Conservation (phyloP, 2,888 invertebrate genomes). For the Clusia tigrina region DNA sequence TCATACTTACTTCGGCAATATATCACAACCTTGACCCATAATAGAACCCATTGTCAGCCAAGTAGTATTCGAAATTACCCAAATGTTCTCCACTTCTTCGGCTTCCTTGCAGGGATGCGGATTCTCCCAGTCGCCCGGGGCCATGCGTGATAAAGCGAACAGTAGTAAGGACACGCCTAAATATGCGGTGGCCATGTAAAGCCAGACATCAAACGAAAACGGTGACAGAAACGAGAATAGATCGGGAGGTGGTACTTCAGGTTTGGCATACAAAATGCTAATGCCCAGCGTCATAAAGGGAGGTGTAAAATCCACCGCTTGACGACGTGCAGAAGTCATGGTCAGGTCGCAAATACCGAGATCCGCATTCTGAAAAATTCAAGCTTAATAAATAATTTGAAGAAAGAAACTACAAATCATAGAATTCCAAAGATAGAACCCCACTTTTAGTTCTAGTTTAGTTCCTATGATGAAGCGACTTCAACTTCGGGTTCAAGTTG, state of each 20-base stretch:
- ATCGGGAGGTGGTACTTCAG: slow-evolving; percentile 77
- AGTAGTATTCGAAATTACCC: slow-evolving; percentile 85
- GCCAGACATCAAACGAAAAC: slow-evolving; percentile 87
- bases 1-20: slow-evolving; percentile 86
- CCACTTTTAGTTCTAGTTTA: slow-evolving; percentile 8
- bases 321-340: slow-evolving; percentile 89
- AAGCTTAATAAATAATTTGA: slow-evolving; percentile 4
- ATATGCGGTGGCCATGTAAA: slow-evolving; percentile 89
- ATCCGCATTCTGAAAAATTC: slow-evolving; percentile 85
- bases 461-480: neutral
- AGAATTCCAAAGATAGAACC: neutral
- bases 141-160: slow-evolving; percentile 82
- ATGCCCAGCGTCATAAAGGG: slow-evolving; percentile 98
- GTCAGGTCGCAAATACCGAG: slow-evolving; percentile 96
- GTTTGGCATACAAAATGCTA: slow-evolving; percentile 85
- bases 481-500: too few relatives aligned
- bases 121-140: slow-evolving; percentile 93
- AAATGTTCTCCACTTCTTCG: slow-evolving; percentile 87
- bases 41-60: slow-evolving; percentile 93
- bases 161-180: slow-evolving; percentile 84
- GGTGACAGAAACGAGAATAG: slow-evolving; percentile 91
- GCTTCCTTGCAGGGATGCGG: slow-evolving; percentile 90
- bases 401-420: neutral
- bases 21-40: slow-evolving; percentile 93
- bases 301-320: slow-evolving; percentile 91